Evolutionary conservation across 2,113 vertebrate species (phyloP).

Genomic region (Pseudopipra pipra): DNA sequence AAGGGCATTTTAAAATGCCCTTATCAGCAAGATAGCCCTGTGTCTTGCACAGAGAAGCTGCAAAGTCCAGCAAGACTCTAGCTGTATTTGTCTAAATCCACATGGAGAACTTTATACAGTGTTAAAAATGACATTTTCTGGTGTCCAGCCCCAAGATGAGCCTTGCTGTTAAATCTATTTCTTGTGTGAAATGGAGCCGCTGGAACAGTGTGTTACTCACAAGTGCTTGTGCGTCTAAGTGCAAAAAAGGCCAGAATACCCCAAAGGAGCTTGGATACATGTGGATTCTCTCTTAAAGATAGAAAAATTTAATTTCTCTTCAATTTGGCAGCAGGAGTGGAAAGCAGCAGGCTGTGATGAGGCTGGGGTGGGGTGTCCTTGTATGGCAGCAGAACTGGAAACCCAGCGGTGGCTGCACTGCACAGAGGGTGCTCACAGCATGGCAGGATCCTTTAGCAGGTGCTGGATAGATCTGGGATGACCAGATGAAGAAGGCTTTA

Average conservation of each 20-base stretch:
- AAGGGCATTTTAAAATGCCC: background rate
- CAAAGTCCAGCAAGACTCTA: background rate
- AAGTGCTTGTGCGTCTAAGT: background rate
- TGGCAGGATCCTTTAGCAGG: background rate
- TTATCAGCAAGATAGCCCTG: background rate
- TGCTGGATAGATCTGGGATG: background rate
- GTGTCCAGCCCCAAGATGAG: background rate
- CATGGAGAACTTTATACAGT: background rate
- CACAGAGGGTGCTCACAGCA: background rate
- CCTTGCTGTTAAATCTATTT: background rate
- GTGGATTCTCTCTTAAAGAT: background rate
- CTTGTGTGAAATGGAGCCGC: background rate
- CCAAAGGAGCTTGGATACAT: fast-evolving
- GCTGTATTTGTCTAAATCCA: background rate
- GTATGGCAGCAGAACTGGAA: background rate
- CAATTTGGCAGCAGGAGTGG: fast-evolving
- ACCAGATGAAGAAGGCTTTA: background rate
- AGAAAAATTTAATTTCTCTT: background rate
- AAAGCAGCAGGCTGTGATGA: background rate
- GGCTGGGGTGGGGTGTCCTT: fast-evolving
- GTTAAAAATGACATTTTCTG: background rate
- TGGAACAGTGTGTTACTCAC: background rate
- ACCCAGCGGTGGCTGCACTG: fast-evolving
- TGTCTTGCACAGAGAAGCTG: background rate
- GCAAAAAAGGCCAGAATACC: background rate